These are phyloP conservation scores for Periparus ater DNA, from an alignment of 2,797 vertebrate species.

Conservation along the genomic window DNA sequence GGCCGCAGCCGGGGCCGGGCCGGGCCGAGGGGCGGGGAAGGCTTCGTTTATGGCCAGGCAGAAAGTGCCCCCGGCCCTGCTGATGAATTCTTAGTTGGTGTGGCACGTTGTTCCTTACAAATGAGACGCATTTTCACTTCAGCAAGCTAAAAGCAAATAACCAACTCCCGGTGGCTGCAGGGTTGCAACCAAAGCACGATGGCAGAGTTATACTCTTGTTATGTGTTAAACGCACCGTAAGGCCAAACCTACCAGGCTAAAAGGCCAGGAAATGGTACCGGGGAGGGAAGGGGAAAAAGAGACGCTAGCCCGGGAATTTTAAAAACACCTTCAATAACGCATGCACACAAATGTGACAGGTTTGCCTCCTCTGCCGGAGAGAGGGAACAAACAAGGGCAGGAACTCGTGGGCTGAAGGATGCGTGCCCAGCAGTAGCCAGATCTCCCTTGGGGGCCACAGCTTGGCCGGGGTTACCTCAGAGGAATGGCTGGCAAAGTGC, in stretches of 20 bases:
- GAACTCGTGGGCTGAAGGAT: fast-evolving
- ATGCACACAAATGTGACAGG: fast-evolving
- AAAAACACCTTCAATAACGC: fast-evolving
- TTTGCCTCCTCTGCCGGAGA: not conserved
- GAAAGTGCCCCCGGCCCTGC: too few relatives aligned
- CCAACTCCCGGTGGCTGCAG: fast-evolving
- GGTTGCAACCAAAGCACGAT: fast-evolving
- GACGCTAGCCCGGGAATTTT: not conserved
- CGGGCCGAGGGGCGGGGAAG: fast-evolving
- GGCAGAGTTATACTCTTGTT: fast-evolving
- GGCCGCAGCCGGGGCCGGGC: not conserved
- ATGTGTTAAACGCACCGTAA: fast-evolving
- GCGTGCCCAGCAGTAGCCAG: fast-evolving
- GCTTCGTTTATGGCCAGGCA: fast-evolving
- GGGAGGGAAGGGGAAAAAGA: not conserved
- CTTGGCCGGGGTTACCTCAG: not conserved
- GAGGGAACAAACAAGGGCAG: fast-evolving
- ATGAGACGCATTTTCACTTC: not conserved
- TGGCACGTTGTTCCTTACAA: not conserved
- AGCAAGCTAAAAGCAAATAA: not conserved
- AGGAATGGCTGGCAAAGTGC: not conserved
- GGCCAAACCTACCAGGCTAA: not conserved
- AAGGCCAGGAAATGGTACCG: not conserved
- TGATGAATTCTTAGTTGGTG: too few relatives aligned
- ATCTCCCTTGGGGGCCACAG: not conserved